Percentiles rank a stretch among this genome's conserved stretches.
phyloP scores from a whole-genome alignment of 2,888 invertebrate genomes.

The Dermolepida albohirtum region DNA sequence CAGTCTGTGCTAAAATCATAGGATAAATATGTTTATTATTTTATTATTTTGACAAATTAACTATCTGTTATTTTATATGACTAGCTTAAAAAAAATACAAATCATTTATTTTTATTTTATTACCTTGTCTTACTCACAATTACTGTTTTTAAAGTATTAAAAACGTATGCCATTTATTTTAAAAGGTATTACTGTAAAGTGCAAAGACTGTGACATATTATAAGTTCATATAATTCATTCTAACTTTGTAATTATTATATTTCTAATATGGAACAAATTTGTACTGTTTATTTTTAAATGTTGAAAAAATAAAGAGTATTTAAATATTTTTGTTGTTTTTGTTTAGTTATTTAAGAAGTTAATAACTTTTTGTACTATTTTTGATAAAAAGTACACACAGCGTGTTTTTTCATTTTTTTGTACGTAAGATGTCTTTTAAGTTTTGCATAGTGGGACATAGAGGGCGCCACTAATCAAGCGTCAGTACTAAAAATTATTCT shows the following conservation, averaged over 20 bases:
- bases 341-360: too few relatives aligned
- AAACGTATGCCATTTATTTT: conserved; percentile 37
- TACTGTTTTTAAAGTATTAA: conserved; percentile 35
- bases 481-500: too few relatives aligned
- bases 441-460: too few relatives aligned
- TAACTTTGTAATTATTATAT: conserved; percentile 31
- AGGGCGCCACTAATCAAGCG: too few relatives aligned
- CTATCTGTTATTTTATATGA: conserved; percentile 22
- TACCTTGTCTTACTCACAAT: conserved; percentile 3
- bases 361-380: too few relatives aligned
- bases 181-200: conserved; percentile 29
- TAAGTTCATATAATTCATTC: conserved; percentile 22
- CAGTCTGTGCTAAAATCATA: conserved; percentile 57
- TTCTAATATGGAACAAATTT: conserved; percentile 30
- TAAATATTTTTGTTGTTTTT: conserved; percentile 24
- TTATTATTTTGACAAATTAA: background rate
- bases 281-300: conserved; percentile 41
- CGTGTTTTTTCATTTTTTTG: too few relatives aligned
- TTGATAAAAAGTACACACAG: too few relatives aligned
- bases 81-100: conserved; percentile 5
- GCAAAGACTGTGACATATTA: conserved; percentile 42
- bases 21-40: background rate
- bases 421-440: too few relatives aligned
- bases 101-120: conserved; percentile 33
- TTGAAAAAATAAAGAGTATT: conserved; percentile 38